phyloP scores from a whole-genome alignment of 2,888 invertebrate species.

The Ptychoptera albimana region DNA sequence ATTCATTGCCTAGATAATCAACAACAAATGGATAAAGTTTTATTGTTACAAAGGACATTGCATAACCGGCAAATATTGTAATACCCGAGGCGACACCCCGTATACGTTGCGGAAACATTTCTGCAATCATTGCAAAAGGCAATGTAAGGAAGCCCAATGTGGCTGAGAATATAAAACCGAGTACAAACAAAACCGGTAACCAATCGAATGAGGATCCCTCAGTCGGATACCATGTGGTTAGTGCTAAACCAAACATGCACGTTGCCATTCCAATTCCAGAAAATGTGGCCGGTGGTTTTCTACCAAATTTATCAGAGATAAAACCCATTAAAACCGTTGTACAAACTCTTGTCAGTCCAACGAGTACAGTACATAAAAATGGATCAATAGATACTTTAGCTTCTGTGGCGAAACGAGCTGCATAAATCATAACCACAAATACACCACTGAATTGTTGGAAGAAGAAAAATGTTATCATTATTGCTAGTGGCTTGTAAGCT shows the following conservation, averaged over 20 bases:
- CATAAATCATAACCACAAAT: conserved; percentile 55
- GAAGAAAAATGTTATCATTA: conserved; percentile 45
- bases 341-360: conserved; percentile 44
- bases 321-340: conserved; percentile 46
- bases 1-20: conserved; percentile 32
- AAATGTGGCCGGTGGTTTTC: conserved; percentile 45
- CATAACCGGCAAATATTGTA: conserved; percentile 37
- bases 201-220: conserved; percentile 25
- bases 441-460: conserved; percentile 54
- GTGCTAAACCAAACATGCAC: conserved; percentile 40
- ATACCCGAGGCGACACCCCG: conserved; percentile 43
- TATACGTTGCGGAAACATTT: conserved; percentile 38
- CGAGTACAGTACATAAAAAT: conserved; percentile 45
- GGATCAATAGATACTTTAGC: conserved; percentile 45
- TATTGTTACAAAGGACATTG: conserved; percentile 41
- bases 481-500: conserved; percentile 26
- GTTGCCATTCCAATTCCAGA: conserved; percentile 45
- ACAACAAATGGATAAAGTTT: conserved; percentile 44
- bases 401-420: conserved; percentile 45
- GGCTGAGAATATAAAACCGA: conserved; percentile 40
- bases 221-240: conserved; percentile 28
- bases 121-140: conserved; percentile 51
- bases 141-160: conserved; percentile 42
- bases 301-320: conserved; percentile 41
- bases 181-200: conserved; percentile 32